Evolutionary conservation across 2,113 vertebrate species (phyloP), one percentile per base, ranked within the genome.

Genomic region (Gambusia holbrooki): DNA sequence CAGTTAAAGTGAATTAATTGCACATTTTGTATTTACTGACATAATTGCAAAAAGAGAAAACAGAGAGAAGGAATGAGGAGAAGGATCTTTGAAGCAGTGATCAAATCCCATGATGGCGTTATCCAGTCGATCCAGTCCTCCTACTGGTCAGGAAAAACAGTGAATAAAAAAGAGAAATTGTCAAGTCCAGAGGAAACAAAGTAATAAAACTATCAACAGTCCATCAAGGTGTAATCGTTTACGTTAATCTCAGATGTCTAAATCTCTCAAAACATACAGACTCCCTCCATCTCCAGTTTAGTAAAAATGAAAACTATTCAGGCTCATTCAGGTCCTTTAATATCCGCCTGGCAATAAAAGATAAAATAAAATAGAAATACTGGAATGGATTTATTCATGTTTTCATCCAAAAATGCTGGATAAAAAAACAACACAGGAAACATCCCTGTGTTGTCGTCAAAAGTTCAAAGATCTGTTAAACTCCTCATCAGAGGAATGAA

Each of bases 401-500:
- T 58, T 58, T 58, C 9, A n/a, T 58, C 51, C 51, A 10, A 58
- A 58, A 58, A 58, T 17, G 10, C 51, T 58, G 11, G 22, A 58
- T 25, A 37, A 37, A 12, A 48, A 5, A 19, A 48, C 45, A 48
- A 33, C 35, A 0, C 15, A n/a, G 58, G 27, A 40, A 5, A 19
- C 15, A 11, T 58, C 42, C 68, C 42, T 27, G 62, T 19, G 35
- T 30, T 48, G 28, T 32, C 11, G 48, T 71, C 45, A 48, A 60
- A 12, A 42, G n/a, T 66, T 54, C 28, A 0, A 48, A 28, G 35
- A 25, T 11, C 30, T 19, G 45, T 58, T 40, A 37, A 0, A 35
- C 64, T 69, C 58, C 63, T 51, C 6, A 1, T 86, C 76, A 85
- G 19, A 90, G 77, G 25, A 92, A 74, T 6, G 89, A 91, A 80